These are phyloP conservation scores for Lates calcarifer DNA, from an alignment of 2,113 vertebrate genomes.

Conservation along the genomic window DNA sequence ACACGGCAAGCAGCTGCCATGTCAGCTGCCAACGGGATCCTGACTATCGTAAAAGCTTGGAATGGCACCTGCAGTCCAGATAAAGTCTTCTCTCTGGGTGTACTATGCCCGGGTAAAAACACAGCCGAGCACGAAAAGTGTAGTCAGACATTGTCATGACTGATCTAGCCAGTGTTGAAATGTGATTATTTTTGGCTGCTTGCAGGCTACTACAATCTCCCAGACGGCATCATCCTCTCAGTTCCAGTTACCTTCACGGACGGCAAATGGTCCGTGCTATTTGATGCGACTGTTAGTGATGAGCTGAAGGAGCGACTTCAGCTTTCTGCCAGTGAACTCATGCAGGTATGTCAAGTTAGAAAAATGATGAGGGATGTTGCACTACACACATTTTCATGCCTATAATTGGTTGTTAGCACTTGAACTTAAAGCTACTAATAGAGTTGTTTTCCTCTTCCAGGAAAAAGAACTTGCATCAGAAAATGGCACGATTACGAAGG, in stretches of 20 bases:
- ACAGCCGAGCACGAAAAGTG: neutral
- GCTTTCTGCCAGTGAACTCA: conserved; percentile 81
- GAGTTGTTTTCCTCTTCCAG: conserved; percentile 39
- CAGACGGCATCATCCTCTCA: conserved; percentile 88
- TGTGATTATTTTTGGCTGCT: neutral
- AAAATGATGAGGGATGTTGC: neutral
- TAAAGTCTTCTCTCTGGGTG: conserved; percentile 88
- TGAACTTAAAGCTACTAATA: neutral
- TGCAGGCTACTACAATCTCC: conserved; percentile 87
- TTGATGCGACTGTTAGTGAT: conserved; percentile 77
- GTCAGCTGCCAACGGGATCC: conserved; percentile 83
- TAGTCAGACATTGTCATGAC: neutral
- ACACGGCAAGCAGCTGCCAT: conserved; percentile 69
- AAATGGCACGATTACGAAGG: neutral
- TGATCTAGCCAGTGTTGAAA: neutral
- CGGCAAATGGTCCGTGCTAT: conserved; percentile 84
- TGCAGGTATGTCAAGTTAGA: conserved; percentile 79
- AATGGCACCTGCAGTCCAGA: conserved; percentile 78
- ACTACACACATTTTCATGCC: neutral
- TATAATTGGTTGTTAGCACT: neutral
- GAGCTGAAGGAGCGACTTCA: conserved; percentile 74
- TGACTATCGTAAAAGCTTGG: conserved; percentile 88
- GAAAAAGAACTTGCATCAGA: conserved; percentile 74
- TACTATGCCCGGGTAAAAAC: conserved; percentile 86
- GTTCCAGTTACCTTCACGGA: conserved; percentile 89